phyloP scores from a whole-genome alignment of 2,888 invertebrate species.

The Myopa testacea region DNA sequence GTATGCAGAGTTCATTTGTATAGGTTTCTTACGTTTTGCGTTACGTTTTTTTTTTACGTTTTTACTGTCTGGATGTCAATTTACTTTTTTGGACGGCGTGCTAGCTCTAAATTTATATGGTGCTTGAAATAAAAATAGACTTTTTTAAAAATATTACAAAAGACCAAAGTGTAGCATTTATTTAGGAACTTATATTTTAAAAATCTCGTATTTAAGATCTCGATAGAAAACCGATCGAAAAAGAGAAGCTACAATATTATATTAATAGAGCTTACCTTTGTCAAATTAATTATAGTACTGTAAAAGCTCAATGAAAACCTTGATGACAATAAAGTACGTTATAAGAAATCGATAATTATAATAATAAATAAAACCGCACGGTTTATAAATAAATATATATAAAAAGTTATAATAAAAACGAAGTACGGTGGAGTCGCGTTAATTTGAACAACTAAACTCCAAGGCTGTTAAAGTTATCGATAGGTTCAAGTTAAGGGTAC shows the following conservation, averaged over 20 bases:
- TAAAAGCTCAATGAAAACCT: too few species aligned
- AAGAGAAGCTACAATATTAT: conserved; percentile 39
- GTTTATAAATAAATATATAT: too few species aligned
- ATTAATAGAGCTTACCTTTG: conserved; percentile 14
- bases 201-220: neutral
- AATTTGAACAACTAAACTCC: too few species aligned
- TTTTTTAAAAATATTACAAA: conserved; percentile 18
- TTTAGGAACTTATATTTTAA: neutral
- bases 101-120: conserved; percentile 46
- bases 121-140: conserved; percentile 35
- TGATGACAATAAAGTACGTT: too few species aligned
- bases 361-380: too few species aligned
- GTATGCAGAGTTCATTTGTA: conserved; percentile 1
- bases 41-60: conserved; percentile 35
- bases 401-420: too few species aligned
- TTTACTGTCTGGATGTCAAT: conserved; percentile 48
- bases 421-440: too few species aligned
- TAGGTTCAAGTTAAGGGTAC: too few species aligned
- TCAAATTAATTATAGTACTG: too few species aligned
- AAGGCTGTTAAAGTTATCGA: too few species aligned
- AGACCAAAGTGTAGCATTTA: conserved; percentile 44
- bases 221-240: conserved; percentile 37
- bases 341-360: too few species aligned
- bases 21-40: conserved; percentile 28
- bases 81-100: conserved; percentile 49